Conservation (phyloP, 2,113 vertebrate species). For the Copsychus sechellarum region DNA sequence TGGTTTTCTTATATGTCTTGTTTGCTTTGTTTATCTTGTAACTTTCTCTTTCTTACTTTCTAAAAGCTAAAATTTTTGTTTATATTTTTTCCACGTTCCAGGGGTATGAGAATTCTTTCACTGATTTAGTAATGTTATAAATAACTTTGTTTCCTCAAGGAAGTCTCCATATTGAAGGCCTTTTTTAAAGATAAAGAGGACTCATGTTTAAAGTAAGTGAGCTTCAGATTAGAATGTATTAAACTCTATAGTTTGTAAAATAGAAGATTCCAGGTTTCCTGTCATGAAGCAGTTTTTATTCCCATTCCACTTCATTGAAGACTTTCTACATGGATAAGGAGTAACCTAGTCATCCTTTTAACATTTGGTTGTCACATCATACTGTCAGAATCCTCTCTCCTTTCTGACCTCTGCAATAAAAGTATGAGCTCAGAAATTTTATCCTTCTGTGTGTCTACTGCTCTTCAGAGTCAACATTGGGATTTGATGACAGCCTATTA, state of each 20-base stretch:
- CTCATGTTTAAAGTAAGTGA: not conserved
- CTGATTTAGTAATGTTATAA: constrained; percentile 6
- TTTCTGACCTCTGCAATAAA: not conserved
- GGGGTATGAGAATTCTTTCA: constrained; percentile 71
- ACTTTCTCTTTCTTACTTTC: constrained; percentile 1
- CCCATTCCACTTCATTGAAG: not conserved
- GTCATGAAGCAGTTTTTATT: not conserved
- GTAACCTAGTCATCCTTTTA: not conserved
- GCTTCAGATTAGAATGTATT: not conserved
- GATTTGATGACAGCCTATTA: not conserved
- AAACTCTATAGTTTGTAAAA: too few species aligned
- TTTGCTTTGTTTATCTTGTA: not conserved
- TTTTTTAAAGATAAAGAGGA: not conserved
- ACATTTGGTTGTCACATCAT: not conserved
- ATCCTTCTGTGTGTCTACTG: not conserved
- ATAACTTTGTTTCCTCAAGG: not conserved
- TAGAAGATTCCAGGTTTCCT: not conserved
- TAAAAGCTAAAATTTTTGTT: not conserved
- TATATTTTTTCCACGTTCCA: constrained; percentile 21
- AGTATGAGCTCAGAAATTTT: not conserved
- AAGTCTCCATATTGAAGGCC: not conserved
- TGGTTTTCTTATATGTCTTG: not conserved
- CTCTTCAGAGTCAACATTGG: not conserved
- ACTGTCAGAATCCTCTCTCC: not conserved
- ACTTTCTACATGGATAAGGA: not conserved